Evolutionary conservation across 2,888 invertebrate genomes (phyloP), one percentile per base, ranked within the genome.

Genomic region (Pollenia labialis): DNA sequence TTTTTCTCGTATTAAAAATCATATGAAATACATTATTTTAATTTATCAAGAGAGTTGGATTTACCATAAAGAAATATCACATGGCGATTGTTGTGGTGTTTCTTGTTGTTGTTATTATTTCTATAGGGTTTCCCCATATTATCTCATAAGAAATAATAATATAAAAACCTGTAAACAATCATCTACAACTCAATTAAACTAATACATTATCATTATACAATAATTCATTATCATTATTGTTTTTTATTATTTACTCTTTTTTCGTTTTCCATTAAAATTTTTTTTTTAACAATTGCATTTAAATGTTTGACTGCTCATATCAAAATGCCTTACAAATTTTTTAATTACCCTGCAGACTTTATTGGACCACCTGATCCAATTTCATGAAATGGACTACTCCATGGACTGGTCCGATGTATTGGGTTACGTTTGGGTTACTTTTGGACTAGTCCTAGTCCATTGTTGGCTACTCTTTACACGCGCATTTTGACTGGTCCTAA

Each of bases 261-360:
- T 23, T 23, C 10, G 4, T 42, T 50, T 62, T 62, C 3, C 71
- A 71, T 14, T 40, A 44, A 16, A 40, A 16, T 32, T n/a, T 23
- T 46, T 58, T 46, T 14, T 42, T 46, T 54, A 58, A 32, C 14
- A n/a, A 16, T 74, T 50, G 1, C n/a, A 16, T 76, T 56, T 12
- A 12, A 1, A 8, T 40, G 32, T 32, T 32, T 46, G 46, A 9
- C 12, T 56, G 48, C n/a, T 58, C 16, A 62, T 71, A 71, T 32
- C 10, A 14, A 52, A 42, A 32, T 80, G 16, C 69, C 42, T 54
- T 44, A 62, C 71, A 77, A 54, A 76, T 44, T 54, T 64, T 76
- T 64, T 62, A 16, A 52, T 58, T 60, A n/a, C n/a, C n/a, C n/a
- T n/a, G n/a, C n/a, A n/a, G n/a, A n/a, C n/a, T n/a, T n/a, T n/a